Conservation (phyloP, 1,140 invertebrate genomes). For the Bicyclus anynana region DNA sequence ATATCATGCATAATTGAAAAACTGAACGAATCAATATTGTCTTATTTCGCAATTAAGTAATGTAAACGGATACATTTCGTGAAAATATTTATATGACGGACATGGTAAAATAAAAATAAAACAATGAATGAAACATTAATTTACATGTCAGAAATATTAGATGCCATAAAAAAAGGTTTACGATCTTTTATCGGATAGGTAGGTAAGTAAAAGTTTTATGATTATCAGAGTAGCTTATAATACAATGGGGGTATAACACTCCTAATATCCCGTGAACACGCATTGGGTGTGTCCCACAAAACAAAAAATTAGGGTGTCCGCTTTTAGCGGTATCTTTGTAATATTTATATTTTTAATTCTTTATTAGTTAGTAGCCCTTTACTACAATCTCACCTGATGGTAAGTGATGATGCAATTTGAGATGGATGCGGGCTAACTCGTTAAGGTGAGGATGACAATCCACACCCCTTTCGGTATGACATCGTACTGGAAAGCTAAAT, state of each 20-base stretch:
- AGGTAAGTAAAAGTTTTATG: slow-evolving; percentile 10
- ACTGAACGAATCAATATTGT: too few species aligned
- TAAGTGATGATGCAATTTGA: too few species aligned
- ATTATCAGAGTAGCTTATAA: slow-evolving; percentile 1
- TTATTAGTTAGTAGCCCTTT: too few species aligned
- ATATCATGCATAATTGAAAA: too few species aligned
- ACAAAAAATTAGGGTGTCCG: neutral
- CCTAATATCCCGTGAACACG: slow-evolving; percentile 8
- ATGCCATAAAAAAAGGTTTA: neutral
- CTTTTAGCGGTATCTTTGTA: neutral
- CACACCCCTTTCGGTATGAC: too few species aligned
- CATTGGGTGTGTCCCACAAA: slow-evolving; percentile 4
- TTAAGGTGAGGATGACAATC: too few species aligned
- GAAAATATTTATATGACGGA: neutral
- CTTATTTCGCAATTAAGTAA: too few species aligned
- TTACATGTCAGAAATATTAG: neutral
- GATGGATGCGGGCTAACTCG: too few species aligned
- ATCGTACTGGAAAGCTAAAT: too few species aligned
- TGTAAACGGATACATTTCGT: too few species aligned
- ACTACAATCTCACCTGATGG: too few species aligned
- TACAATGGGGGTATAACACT: slow-evolving; percentile 6
- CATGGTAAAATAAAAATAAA: neutral
- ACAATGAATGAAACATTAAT: neutral
- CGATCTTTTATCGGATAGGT: neutral
- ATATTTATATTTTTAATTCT: too few species aligned